Base-by-base conservation (phyloP, 2,888 invertebrate species). In the Leptinotarsa juncta region DNA sequence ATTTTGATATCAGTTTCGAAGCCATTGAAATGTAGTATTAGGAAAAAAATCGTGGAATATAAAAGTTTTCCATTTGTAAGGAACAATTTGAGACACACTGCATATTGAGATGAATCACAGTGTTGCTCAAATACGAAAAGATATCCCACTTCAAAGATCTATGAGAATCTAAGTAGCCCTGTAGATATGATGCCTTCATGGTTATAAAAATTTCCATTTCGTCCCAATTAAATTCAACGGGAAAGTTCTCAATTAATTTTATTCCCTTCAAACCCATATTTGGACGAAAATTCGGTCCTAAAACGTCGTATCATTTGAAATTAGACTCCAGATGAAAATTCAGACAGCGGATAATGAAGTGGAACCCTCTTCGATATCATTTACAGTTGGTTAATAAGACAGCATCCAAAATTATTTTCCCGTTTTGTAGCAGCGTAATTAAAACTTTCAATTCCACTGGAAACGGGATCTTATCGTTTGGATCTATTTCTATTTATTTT, bases 371-470 rank as follows among this genome's bases (percentile, higher is more conserved):
- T 14, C 18, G 4, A 57, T 57, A 23, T 57, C 23, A 57, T 57
- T 57, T 57, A 20, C 57, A 57, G 57, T 57, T 57, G 16, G 20
- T 57, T 57, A 23, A 57, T 57, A 57, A 57, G 57, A 57, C 57
- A 57, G 14, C 57, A 57, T 57, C 57, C 57, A 20, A 14, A 57
- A 57, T 15, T 4, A 20, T 20, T 57, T 18, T 53, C 14, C 26
- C 23, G 12, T 23, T 57, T 23, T 23, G 23, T 23, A 57, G 57
- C 57, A 57, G 20, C 12, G 20, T 23, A 23, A 57, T 57, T 57
- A 57, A 57, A 26, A 57, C 23, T 20, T 14, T 23, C 23, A 57
- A 5, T 23, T 57, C 23, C 57, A 23, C 23, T 57, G 20, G 26
- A 57, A 57, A 14, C 14, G 23, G 4, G 20, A 23, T 57, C 23